These are phyloP conservation scores for Salvelinus sp. DNA, from an alignment of 2,113 vertebrate genomes.

Conservation along the genomic window DNA sequence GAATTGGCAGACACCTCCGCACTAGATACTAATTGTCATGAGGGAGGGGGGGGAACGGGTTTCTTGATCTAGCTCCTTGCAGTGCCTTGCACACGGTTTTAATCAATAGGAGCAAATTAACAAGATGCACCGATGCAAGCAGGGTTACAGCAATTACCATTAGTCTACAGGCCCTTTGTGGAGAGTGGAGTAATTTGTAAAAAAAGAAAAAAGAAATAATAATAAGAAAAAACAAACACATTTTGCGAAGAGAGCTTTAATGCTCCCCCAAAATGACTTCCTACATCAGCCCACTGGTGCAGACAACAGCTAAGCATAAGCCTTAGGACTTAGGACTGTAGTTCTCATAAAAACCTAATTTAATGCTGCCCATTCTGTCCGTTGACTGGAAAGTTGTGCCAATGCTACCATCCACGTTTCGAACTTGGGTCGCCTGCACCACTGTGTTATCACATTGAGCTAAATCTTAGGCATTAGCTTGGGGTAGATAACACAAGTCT, in stretches of 20 bases:
- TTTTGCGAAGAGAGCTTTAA: slow-evolving; percentile 16
- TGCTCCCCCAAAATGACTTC: not conserved
- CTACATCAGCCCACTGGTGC: not conserved
- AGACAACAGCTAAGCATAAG: not conserved
- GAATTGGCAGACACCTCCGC: slow-evolving; percentile 52
- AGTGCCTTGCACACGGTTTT: slow-evolving; percentile 65
- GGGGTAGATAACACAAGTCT: too few species aligned
- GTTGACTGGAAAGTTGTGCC: too few species aligned
- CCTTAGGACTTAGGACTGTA: not conserved
- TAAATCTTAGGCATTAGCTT: too few species aligned
- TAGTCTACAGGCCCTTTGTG: slow-evolving; percentile 55
- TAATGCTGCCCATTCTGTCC: not conserved
- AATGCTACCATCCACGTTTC: too few species aligned
- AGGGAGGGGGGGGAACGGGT: slow-evolving; percentile 59
- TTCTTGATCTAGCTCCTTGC: slow-evolving; percentile 66
- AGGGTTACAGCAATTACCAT: slow-evolving; percentile 63
- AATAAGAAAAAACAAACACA: slow-evolving; percentile 33
- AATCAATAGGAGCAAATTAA: slow-evolving; percentile 69
- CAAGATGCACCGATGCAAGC: slow-evolving; percentile 63
- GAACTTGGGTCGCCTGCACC: too few species aligned
- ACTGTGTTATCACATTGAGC: too few species aligned
- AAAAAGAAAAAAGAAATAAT: slow-evolving; percentile 44
- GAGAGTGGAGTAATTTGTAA: slow-evolving; percentile 50
- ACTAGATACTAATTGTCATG: slow-evolving; percentile 60
- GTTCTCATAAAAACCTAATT: not conserved